phyloP scores from a whole-genome alignment of 2,888 invertebrate species.

The Atrina japonica region DNA sequence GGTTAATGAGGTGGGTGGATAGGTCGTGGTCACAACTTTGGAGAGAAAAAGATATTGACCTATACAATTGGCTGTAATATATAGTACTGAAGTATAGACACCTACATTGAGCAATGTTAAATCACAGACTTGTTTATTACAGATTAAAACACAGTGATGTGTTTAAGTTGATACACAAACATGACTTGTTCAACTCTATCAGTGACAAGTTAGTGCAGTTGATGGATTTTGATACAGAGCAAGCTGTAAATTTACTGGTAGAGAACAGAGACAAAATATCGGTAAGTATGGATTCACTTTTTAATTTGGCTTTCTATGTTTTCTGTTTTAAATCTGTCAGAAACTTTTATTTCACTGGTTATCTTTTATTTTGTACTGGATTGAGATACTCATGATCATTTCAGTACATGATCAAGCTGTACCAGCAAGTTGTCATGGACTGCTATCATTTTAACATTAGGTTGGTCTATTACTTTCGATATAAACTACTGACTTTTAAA shows the following conservation, averaged over 20 bases:
- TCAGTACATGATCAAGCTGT: too few relatives aligned
- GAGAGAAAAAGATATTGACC: too few relatives aligned
- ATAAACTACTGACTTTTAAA: too few relatives aligned
- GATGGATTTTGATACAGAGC: conserved; percentile 89
- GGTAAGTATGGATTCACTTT: conserved; percentile 81
- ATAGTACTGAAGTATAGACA: too few relatives aligned
- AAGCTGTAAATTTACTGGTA: conserved; percentile 90
- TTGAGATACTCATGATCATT: background rate
- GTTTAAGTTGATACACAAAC: conserved; percentile 91
- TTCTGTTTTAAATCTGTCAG: background rate
- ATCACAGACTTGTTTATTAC: conserved; percentile 39
- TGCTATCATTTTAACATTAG: too few relatives aligned
- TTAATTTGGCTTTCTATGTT: background rate
- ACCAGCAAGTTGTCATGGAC: too few relatives aligned
- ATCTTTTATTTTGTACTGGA: background rate
- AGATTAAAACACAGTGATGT: conserved; percentile 93
- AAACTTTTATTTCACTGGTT: background rate
- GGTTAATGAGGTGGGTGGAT: too few relatives aligned
- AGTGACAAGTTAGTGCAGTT: conserved; percentile 93
- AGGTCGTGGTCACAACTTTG: too few relatives aligned
- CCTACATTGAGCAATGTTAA: too few relatives aligned
- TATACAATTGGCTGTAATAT: too few relatives aligned
- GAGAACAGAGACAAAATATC: conserved; percentile 86
- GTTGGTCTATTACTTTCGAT: too few relatives aligned
- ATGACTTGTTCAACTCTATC: conserved; percentile 91